phyloP scores from a whole-genome alignment of 2,113 vertebrate genomes.

The Gasterosteus nipponicus region DNA sequence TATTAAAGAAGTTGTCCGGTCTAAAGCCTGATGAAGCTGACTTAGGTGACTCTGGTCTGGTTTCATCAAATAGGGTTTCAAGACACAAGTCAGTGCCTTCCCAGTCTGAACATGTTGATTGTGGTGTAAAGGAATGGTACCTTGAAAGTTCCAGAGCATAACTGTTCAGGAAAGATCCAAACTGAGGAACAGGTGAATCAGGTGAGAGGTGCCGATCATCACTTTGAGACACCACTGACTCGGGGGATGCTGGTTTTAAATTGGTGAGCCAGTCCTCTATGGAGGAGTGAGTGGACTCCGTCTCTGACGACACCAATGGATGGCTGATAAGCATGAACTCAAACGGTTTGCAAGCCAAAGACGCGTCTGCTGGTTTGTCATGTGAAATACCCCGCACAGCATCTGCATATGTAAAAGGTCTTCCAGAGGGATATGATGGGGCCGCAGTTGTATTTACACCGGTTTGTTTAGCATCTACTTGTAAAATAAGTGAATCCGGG shows the following conservation, averaged over 20 bases:
- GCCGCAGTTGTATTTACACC: no score
- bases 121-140: conserved; percentile 9
- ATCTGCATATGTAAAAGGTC: conserved; percentile 32
- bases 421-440: not conserved
- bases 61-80: not conserved
- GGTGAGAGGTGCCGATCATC: conserved; percentile 19
- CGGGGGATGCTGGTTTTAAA: conserved; percentile 11
- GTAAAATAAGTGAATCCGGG: conserved; percentile 20
- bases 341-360: no score
- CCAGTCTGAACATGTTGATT: conserved; percentile 34
- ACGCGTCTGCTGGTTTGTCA: not conserved
- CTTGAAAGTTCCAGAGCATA: not conserved
- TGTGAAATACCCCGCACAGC: not conserved
- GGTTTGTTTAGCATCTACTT: not conserved
- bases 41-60: conserved; percentile 22
- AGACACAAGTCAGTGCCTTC: conserved; percentile 23
- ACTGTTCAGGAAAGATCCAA: not conserved
- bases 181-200: conserved; percentile 40
- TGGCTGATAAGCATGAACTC: not conserved
- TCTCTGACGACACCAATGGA: not conserved
- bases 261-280: not conserved
- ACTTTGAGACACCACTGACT: not conserved
- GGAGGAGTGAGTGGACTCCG: not conserved
- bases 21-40: conserved; percentile 6
- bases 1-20: no score